Evolutionary conservation across 2,888 invertebrate species (phyloP), one percentile per base, ranked within the genome.

Genomic region (Melieria picta): DNA sequence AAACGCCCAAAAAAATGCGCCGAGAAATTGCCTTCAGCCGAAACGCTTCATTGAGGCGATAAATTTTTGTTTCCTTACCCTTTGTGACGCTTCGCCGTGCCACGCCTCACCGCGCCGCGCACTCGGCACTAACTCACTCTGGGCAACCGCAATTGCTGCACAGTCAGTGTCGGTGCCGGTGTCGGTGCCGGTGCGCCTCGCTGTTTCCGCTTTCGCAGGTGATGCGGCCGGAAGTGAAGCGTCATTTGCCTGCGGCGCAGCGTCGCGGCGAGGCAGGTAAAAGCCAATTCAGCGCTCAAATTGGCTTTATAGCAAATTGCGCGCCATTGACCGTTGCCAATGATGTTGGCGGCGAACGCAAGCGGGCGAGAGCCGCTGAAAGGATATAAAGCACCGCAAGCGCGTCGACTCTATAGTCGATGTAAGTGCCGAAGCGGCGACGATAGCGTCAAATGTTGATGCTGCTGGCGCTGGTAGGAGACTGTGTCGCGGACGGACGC

Each of bases 221-320:
- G 13, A 13, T 47, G 7, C 46, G 30, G 50, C 58, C 57, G 66
- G 58, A 66, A 60, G 13, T 58, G 66, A 58, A 66, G 48, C 57
- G 48, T 66, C 66, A 66, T 66, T 66, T 50, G 66, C 66, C 50
- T 58, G 48, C 42, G 13, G 66, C 66, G 57, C 30, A 30, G 30
- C 58, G 43, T 43, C 13, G 66, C 58, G 50, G 13, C 47, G 16
- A 56, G 42, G 58, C 58, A 58, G 48, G 62, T 55, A 62, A 62
- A 65, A 68, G 69, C 65, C 72, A 71, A 72, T 72, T 73, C 67
- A 69, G 57, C 69, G 69, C 63, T 61, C 48, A 75, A 75, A 75
- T 75, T 73, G 73, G 67, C 72, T 67, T 60, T 60, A 30, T 61
- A 43, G 75, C 69, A 69, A 71, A 73, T 69, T 69, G 73, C 66